Evolutionary conservation across 2,888 invertebrate genomes (phyloP).

Genomic region (Rotaria magnacalcarata): DNA sequence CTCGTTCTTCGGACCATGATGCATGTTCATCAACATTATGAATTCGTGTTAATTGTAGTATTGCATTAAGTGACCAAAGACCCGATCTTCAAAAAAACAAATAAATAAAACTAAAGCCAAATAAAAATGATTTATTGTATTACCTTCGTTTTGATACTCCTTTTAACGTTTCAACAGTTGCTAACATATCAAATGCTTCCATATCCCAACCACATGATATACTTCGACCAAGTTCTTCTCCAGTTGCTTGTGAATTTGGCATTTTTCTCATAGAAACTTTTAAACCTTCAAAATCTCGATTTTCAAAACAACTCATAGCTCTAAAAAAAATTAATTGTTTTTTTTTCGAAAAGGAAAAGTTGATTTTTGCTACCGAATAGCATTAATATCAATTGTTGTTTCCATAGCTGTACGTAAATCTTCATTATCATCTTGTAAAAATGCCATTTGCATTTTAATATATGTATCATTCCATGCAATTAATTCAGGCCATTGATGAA

Average conservation of each 20-base stretch:
- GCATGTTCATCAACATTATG: slow-evolving; percentile 48
- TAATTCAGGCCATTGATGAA: slow-evolving; percentile 43
- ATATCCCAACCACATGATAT: slow-evolving; percentile 20
- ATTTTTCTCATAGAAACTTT: slow-evolving; percentile 3
- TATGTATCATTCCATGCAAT: slow-evolving; percentile 36
- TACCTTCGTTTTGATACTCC: slow-evolving; percentile 5
- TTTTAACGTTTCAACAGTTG: slow-evolving; percentile 20
- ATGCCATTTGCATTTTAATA: slow-evolving; percentile 35
- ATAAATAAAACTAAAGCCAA: no score
- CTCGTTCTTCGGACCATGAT: slow-evolving; percentile 24
- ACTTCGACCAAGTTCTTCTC: neutral
- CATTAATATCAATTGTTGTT: slow-evolving; percentile 39
- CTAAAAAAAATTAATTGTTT: neutral
- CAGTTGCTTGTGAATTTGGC: neutral
- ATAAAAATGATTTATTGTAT: no score
- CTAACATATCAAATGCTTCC: slow-evolving; percentile 32
- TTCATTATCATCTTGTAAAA: slow-evolving; percentile 29
- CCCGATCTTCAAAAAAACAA: neutral
- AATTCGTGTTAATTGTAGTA: slow-evolving; percentile 49
- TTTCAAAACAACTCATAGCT: slow-evolving; percentile 41
- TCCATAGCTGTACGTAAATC: slow-evolving; percentile 22
- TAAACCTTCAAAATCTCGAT: slow-evolving; percentile 38
- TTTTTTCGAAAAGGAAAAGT: no score
- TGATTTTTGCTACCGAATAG: slow-evolving; percentile 23
- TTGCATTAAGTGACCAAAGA: slow-evolving; percentile 8